Percentiles rank a stretch among this genome's conserved stretches.
Evolutionary conservation across 2,797 vertebrate genomes (phyloP).

Genomic region (Sebastes minor): DNA sequence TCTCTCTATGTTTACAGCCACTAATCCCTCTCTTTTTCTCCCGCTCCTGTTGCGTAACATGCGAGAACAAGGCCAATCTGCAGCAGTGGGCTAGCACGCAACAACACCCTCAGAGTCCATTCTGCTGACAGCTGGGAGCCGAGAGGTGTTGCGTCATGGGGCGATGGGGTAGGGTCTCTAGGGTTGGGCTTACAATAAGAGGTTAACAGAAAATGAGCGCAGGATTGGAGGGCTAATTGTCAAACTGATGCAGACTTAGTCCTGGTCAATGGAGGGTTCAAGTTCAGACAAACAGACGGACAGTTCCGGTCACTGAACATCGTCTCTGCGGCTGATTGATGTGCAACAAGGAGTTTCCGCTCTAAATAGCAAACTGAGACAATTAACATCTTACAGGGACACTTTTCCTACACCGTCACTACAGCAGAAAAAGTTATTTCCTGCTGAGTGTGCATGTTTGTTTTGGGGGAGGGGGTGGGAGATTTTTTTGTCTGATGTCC

Average conservation of each 20-base stretch:
- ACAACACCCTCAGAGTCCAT: background rate
- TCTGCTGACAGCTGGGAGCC: background rate
- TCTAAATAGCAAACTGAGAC: constrained; percentile 52
- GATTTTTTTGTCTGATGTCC: no score
- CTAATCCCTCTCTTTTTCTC: constrained; percentile 35
- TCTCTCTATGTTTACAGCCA: background rate
- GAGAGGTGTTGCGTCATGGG: constrained; percentile 19
- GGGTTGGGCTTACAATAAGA: background rate
- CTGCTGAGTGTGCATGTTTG: background rate
- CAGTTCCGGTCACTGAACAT: constrained; percentile 29
- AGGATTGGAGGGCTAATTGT: constrained; percentile 23
- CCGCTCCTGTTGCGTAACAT: constrained; percentile 60
- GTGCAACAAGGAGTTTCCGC: constrained; percentile 43
- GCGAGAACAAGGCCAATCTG: constrained; percentile 51
- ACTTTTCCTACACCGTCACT: background rate
- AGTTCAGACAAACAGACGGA: constrained; percentile 40
- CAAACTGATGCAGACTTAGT: constrained; percentile 5
- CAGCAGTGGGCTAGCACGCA: constrained; percentile 13
- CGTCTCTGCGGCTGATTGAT: constrained; percentile 7
- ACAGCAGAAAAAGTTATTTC: background rate
- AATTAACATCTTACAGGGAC: constrained; percentile 2
- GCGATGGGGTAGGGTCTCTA: background rate
- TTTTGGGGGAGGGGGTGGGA: background rate
- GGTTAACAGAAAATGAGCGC: background rate
- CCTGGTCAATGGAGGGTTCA: constrained; percentile 8